These are phyloP conservation scores for Micropoecilia bifurca DNA, from an alignment of 2,797 vertebrate species.

Conservation along the genomic window DNA sequence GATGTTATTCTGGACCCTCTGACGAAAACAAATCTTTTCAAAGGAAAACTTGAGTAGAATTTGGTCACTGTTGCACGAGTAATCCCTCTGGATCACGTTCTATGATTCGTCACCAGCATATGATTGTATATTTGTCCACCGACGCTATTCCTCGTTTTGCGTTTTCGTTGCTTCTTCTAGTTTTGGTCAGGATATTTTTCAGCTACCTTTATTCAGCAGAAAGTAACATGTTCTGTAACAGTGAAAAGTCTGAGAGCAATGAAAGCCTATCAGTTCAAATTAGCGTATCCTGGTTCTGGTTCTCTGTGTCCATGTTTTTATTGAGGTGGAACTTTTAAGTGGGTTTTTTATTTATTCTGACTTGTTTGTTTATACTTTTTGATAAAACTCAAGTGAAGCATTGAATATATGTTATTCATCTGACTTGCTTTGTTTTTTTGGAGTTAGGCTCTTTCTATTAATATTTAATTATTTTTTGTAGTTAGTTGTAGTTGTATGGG, in stretches of 20 bases:
- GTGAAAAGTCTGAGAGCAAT: background rate
- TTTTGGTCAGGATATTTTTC: background rate
- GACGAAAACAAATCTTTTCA: background rate
- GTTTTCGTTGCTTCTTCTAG: background rate
- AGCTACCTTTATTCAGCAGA: background rate
- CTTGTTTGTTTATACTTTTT: background rate
- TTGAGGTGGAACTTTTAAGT: background rate
- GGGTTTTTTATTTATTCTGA: background rate
- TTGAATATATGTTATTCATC: background rate
- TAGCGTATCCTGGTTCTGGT: background rate
- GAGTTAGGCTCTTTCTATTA: background rate
- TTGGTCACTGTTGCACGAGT: background rate
- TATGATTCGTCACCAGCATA: background rate
- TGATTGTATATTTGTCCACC: background rate
- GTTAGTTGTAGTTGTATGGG: background rate
- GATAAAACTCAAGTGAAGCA: background rate
- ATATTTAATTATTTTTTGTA: background rate
- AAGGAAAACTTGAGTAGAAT: background rate
- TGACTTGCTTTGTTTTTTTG: background rate
- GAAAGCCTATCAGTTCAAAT: background rate
- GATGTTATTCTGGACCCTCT: conserved; percentile 2
- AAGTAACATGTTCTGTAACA: background rate
- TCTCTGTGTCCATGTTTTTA: background rate
- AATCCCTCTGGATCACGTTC: background rate
- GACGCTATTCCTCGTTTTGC: background rate